Evolutionary conservation across 2,888 invertebrate genomes (phyloP).

Genomic region (Cenopis cana): DNA sequence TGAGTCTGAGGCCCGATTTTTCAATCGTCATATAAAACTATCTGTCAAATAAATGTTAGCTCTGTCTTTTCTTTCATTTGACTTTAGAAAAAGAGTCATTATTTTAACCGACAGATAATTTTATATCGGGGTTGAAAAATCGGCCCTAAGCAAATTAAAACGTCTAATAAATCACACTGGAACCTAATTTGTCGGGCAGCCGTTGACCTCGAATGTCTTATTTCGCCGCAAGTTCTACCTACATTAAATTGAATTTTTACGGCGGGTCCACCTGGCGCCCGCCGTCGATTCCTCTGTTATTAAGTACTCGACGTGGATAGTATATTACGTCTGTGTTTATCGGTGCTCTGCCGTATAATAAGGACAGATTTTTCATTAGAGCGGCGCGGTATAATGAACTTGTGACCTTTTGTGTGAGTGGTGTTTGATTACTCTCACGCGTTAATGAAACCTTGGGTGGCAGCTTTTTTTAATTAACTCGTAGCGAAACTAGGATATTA

Average conservation of each 20-base stretch:
- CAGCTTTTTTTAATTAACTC: not conserved
- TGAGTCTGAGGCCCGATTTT: too few relatives aligned
- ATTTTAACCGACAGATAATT: too few relatives aligned
- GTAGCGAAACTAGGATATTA: not conserved
- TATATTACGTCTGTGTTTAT: not conserved
- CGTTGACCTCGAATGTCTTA: conserved; percentile 22
- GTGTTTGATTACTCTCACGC: not conserved
- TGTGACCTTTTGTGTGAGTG: not conserved
- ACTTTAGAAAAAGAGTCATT: too few relatives aligned
- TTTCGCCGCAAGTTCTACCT: conserved; percentile 13
- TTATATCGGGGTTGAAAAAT: too few relatives aligned
- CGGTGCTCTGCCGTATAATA: not conserved
- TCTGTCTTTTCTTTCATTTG: too few relatives aligned
- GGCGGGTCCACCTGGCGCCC: conserved; percentile 22
- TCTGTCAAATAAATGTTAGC: too few relatives aligned
- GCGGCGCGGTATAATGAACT: conserved; percentile 5
- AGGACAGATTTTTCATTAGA: not conserved
- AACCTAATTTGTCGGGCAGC: not conserved
- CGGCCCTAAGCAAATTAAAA: not conserved
- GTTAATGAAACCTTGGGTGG: not conserved
- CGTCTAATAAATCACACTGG: conserved; percentile 2
- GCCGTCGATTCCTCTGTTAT: conserved; percentile 25
- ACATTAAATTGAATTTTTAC: conserved; percentile 34
- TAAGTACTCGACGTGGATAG: not conserved
- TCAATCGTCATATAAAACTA: too few relatives aligned